Evolutionary conservation across 2,888 invertebrate species (phyloP).

Genomic region (Lycocerus yunnanus): DNA sequence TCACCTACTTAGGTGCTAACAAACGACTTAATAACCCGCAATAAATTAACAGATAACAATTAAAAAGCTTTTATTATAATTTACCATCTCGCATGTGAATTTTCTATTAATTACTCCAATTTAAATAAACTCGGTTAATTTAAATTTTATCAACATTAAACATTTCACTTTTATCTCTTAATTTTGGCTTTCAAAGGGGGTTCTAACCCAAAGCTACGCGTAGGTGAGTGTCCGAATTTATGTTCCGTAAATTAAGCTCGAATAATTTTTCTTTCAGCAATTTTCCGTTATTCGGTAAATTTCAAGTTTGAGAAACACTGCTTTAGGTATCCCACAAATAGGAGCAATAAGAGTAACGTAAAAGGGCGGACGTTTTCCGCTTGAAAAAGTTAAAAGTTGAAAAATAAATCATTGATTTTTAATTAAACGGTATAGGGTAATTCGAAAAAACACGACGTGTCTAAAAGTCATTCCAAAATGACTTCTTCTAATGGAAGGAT

Average conservation of each 20-base stretch:
- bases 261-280: neutral
- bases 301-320: neutral
- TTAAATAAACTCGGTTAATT: neutral
- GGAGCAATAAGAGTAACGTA: neutral
- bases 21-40: neutral
- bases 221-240: neutral
- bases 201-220: neutral
- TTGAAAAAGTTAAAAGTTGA: neutral
- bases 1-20: neutral
- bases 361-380: neutral
- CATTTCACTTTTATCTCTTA: neutral
- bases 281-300: neutral
- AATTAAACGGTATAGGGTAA: too few species aligned
- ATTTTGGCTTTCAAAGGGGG: neutral
- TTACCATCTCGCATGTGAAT: conserved; percentile 1
- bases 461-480: neutral
- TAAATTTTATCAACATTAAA: neutral
- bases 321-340: neutral
- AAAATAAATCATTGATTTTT: neutral
- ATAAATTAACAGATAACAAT: neutral
- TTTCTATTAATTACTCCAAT: neutral
- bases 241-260: neutral
- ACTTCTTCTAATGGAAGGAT: neutral
- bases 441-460: neutral
- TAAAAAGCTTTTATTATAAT: neutral